Evolutionary conservation across 1,140 invertebrate genomes (phyloP), one percentile per base, ranked within the genome.

Genomic region (Planococcus citri): DNA sequence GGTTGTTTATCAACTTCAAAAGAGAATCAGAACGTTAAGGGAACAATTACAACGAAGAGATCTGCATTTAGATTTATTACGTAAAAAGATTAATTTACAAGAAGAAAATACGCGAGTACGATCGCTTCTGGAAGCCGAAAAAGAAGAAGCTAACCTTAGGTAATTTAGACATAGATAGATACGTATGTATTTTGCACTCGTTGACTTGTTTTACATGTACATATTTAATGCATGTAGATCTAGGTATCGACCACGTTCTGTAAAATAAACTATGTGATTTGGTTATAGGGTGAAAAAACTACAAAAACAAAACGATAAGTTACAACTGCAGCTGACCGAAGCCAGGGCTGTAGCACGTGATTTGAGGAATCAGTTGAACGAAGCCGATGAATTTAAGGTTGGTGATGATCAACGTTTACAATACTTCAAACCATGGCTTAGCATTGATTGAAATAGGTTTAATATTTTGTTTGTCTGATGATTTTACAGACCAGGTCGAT

Each of bases 1-100:
- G 3, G 85, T 89, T 3, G 87, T 92, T 9, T 92, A 93, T 79
- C 89, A 91, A 76, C 79, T 93, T 14, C 91, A 93, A 80, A 80
- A 90, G 61, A 82, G 89, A 70, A 86, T 92, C 0, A 84, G 91
- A 72, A 88, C 87, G 1, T 76, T 95, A 0, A 82, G 91, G 20
- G 93, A 96, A 76, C 92, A 95, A 77, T 78, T 95, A 17, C 91
- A 95, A 76, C 86, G 92, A 72, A 87, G 93, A 75, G 93, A 96
- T 78, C 82, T 96, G 2, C 93, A 96, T 77, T 79, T 95, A 74
- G 93, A 95, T 80, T 82, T 96, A 58, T 79, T 96, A 21, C 81
- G 92, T 24, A 86, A 92, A 73, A 96, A 96, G 79, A 76, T 93
- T 29, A 85, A 87, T 69, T 82, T 93, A 0, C 89, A 91, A 77